These are phyloP conservation scores for Adelges cooleyi DNA, from an alignment of 1,140 invertebrate species.

Conservation along the genomic window DNA sequence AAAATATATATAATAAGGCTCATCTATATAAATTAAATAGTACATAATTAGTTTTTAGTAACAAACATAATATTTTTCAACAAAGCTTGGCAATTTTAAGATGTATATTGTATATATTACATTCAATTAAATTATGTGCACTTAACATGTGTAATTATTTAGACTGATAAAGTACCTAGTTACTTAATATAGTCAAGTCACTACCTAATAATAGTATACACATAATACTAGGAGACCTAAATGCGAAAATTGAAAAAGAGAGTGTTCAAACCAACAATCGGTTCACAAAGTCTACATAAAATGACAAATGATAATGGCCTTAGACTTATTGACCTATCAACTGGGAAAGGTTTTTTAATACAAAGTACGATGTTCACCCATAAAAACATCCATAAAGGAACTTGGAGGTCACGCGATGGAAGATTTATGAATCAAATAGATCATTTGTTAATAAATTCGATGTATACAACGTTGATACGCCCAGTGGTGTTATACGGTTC, in stretches of 20 bases:
- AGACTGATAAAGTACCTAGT: too few relatives aligned
- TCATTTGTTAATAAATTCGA: neutral
- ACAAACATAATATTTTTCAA: too few relatives aligned
- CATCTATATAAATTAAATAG: too few relatives aligned
- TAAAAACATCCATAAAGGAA: neutral
- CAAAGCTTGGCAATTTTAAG: too few relatives aligned
- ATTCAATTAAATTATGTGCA: too few relatives aligned
- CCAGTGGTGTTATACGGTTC: too few relatives aligned
- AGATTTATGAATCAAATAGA: neutral
- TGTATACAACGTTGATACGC: too few relatives aligned
- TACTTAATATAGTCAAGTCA: too few relatives aligned
- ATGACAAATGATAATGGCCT: neutral
- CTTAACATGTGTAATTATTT: too few relatives aligned
- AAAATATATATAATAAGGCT: too few relatives aligned
- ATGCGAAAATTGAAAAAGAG: neutral
- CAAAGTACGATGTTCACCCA: neutral
- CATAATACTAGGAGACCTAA: neutral
- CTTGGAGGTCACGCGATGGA: neutral
- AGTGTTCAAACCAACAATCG: neutral
- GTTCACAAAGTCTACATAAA: neutral
- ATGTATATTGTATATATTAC: too few relatives aligned
- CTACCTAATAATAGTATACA: neutral
- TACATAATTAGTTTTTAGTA: too few relatives aligned
- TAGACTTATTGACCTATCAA: neutral
- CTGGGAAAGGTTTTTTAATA: neutral